These are phyloP conservation scores for Podarcis cretensis DNA, from an alignment of 2,113 vertebrate genomes.

Conservation along the genomic window DNA sequence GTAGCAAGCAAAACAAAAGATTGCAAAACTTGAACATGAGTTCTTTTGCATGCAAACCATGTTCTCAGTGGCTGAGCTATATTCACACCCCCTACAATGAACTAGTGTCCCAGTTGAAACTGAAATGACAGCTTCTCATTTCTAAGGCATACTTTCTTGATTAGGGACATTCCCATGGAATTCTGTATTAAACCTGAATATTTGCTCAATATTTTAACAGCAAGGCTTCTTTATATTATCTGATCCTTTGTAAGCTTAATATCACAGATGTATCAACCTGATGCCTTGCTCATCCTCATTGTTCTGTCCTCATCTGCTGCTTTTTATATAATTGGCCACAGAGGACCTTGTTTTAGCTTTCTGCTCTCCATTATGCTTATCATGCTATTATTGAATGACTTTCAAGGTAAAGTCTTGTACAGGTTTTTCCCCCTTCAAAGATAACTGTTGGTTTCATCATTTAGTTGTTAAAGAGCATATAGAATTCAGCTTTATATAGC, in stretches of 20 bases:
- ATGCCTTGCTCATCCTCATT: conserved; percentile 4
- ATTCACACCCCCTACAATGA: background rate
- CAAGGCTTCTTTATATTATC: background rate
- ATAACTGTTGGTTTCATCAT: background rate
- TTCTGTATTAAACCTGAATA: background rate
- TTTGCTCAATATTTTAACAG: background rate
- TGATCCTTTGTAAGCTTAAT: background rate
- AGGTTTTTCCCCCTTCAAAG: background rate
- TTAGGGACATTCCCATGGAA: background rate
- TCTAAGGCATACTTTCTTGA: background rate
- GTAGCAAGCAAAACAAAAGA: no score
- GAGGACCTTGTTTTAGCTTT: conserved; percentile 9
- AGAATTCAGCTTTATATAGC: background rate
- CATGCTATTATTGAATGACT: background rate
- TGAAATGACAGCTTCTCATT: background rate
- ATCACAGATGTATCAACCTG: background rate
- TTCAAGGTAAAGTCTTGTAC: background rate
- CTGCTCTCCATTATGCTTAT: conserved; percentile 10
- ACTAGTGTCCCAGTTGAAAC: background rate
- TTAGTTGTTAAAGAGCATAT: background rate
- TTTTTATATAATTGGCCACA: conserved; percentile 34
- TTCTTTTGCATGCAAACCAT: background rate
- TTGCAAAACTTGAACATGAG: background rate
- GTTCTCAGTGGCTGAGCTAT: background rate
- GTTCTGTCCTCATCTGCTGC: conserved; percentile 4